phyloP scores from a whole-genome alignment of 1,140 invertebrate species.

The Psilanteris sp. region DNA sequence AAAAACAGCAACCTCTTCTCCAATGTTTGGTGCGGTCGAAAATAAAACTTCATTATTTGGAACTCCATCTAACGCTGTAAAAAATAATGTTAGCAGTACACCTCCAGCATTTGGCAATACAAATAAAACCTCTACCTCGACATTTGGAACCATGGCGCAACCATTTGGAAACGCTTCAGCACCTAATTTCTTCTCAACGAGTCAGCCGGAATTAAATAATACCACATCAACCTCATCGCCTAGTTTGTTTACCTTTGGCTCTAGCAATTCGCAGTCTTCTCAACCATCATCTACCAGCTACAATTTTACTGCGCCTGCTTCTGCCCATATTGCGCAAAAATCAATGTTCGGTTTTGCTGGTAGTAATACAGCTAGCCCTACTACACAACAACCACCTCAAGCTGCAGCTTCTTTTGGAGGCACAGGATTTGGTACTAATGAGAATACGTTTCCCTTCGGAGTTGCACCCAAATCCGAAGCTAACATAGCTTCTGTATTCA shows the following conservation, averaged over 20 bases:
- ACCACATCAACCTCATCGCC: background rate
- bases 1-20: constrained; percentile 42
- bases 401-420: background rate
- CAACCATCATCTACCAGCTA: constrained; percentile 49
- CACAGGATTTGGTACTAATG: constrained; percentile 49
- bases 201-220: background rate
- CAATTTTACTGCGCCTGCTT: too few relatives aligned
- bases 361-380: constrained; percentile 6
- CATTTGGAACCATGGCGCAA: constrained; percentile 1
- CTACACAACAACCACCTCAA: constrained; percentile 2
- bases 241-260: constrained; percentile 65
- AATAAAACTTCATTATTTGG: constrained; percentile 57
- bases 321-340: constrained; percentile 32
- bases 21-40: constrained; percentile 52
- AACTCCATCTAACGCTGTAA: background rate
- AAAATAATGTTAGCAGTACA: constrained; percentile 29
- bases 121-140: constrained; percentile 27
- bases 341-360: constrained; percentile 42
- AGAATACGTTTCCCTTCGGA: too few relatives aligned
- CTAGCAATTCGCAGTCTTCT: constrained; percentile 27
- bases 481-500: constrained; percentile 59
- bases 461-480: constrained; percentile 67
- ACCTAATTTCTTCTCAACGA: constrained; percentile 23
- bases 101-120: constrained; percentile 20
- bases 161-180: constrained; percentile 50